Percentiles rank a stretch among this genome's conserved stretches.
Conservation (phyloP, 35 echinoderm and acorn worm species). For the Apostichopus californicus region DNA sequence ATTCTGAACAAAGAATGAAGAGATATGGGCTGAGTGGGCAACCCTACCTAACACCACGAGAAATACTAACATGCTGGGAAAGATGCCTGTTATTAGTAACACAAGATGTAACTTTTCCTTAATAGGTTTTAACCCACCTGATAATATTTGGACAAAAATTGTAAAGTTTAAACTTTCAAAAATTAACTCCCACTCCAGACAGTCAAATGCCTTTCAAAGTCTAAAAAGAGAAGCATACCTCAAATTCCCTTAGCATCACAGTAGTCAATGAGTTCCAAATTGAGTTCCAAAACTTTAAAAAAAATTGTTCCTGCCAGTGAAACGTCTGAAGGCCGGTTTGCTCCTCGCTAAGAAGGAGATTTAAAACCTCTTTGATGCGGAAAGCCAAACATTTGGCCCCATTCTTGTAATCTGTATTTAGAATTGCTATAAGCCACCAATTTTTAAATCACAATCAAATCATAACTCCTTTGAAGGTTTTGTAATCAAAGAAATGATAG, state of each 20-base stretch:
- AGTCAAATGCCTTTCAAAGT: too few species aligned
- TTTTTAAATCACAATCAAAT: background rate
- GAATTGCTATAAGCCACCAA: constrained; percentile 32
- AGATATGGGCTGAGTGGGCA: constrained; percentile 7
- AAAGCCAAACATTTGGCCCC: constrained; percentile 32
- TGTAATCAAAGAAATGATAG: constrained; percentile 23
- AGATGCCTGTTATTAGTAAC: constrained; percentile 1
- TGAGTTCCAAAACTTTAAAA: too few species aligned
- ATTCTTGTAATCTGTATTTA: constrained; percentile 54
- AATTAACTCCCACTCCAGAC: too few species aligned
- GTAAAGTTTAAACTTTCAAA: too few species aligned
- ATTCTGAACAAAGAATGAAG: background rate
- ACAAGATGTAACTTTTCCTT: background rate
- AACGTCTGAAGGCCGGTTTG: constrained; percentile 39
- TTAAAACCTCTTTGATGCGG: constrained; percentile 28
- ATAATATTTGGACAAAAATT: background rate
- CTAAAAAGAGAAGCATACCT: too few species aligned
- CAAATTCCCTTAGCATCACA: too few species aligned
- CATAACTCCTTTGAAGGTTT: constrained; percentile 14
- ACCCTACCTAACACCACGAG: background rate
- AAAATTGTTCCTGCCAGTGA: constrained; percentile 7
- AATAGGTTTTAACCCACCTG: background rate
- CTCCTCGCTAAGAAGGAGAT: background rate
- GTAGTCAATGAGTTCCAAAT: too few species aligned
- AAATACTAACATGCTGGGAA: background rate